Percentiles rank a stretch among this genome's conserved stretches.
Conservation (phyloP, 37 sponge, comb jelly and placozoan species). For the Spongilla lacustris region DNA sequence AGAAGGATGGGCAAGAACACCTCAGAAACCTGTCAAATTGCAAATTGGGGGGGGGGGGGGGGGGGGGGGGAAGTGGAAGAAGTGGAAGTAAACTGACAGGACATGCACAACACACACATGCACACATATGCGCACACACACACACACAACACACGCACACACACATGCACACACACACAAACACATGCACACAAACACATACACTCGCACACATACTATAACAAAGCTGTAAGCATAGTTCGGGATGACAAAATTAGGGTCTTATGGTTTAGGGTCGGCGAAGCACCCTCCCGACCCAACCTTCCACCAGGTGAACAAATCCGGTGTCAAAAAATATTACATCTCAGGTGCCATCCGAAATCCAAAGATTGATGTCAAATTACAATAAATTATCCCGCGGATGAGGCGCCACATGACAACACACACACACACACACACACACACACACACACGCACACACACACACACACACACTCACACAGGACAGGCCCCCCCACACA, state of each 20-base stretch:
- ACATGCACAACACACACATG: background rate
- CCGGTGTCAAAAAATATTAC: too few species aligned
- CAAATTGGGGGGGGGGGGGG: background rate
- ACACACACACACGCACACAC: background rate
- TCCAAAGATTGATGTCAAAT: too few species aligned
- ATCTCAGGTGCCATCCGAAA: too few species aligned
- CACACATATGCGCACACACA: constrained; percentile 5
- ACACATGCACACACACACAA: constrained; percentile 6
- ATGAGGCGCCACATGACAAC: background rate
- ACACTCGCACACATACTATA: too few species aligned
- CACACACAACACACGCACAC: background rate
- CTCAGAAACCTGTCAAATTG: constrained; percentile 59
- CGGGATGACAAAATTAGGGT: too few species aligned
- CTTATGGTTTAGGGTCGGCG: too few species aligned
- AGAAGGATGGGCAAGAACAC: constrained; percentile 38
- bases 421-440: background rate
- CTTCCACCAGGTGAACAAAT: too few species aligned
- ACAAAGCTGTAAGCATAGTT: too few species aligned
- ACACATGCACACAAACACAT: too few species aligned
- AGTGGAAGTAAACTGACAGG: background rate
- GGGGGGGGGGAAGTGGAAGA: background rate
- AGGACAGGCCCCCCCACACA: too few species aligned
- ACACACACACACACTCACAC: background rate
- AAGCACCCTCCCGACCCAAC: too few species aligned
- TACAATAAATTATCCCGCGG: too few species aligned